A percentile compares a stretch with the other conserved stretches of the same genome.
Evolutionary conservation across 2,888 invertebrate genomes (phyloP).

Genomic region (Drosophila nr. medialis): DNA sequence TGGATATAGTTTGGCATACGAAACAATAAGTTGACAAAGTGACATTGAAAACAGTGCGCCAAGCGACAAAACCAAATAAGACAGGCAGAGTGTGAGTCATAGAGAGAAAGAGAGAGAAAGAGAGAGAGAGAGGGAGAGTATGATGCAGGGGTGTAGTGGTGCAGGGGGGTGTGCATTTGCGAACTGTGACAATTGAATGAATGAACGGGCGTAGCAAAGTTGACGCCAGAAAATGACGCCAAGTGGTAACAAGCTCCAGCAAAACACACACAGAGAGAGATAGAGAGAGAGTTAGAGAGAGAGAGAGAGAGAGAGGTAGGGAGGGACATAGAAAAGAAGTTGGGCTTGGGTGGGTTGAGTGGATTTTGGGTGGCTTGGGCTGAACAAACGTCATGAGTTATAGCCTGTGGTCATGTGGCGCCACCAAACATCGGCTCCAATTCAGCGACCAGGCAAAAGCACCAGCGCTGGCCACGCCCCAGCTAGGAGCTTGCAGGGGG

Average conservation of each 20-base stretch:
- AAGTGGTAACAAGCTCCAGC: constrained; percentile 36
- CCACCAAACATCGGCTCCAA: constrained; percentile 50
- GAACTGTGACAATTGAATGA: constrained; percentile 62
- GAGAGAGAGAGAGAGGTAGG: background rate
- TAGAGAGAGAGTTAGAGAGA: no score
- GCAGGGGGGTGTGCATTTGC: constrained; percentile 16
- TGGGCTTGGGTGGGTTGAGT: background rate
- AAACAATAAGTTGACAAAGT: constrained; percentile 65
- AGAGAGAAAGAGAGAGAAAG: background rate
- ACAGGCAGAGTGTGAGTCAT: background rate
- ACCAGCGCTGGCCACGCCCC: constrained; percentile 19
- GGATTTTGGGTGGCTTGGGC: constrained; percentile 1
- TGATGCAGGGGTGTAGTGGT: background rate
- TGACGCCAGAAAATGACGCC: constrained; percentile 69
- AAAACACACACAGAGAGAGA: background rate
- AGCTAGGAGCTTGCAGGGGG: background rate
- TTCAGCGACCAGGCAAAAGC: constrained; percentile 13
- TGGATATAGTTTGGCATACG: constrained; percentile 47
- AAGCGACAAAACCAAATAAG: constrained; percentile 30
- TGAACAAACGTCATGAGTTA: constrained; percentile 50
- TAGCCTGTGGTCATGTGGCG: constrained; percentile 66
- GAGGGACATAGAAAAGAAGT: background rate
- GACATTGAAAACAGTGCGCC: constrained; percentile 61
- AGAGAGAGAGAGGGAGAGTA: background rate
- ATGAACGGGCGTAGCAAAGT: constrained; percentile 61